phyloP scores from a whole-genome alignment of 2,888 invertebrate genomes.

The Brenthis hecate region DNA sequence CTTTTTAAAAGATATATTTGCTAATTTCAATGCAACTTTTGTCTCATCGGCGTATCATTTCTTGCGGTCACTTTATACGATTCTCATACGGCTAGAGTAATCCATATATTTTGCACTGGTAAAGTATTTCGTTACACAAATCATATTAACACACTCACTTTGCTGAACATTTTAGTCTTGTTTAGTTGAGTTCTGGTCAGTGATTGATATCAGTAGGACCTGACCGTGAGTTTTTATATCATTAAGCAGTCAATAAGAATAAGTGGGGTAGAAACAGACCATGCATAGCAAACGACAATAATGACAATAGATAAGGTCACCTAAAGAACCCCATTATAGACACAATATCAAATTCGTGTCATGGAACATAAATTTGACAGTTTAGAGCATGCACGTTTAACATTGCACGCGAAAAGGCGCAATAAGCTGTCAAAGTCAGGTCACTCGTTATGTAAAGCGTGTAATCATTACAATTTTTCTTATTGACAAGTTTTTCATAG shows the following conservation, averaged over 20 bases:
- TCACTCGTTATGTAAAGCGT: constrained; percentile 25
- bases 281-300: constrained; percentile 61
- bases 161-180: constrained; percentile 69
- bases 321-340: constrained; percentile 58
- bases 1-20: too few species aligned
- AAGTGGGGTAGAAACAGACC: constrained; percentile 64
- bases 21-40: neutral
- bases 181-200: constrained; percentile 53
- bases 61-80: constrained; percentile 31
- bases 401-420: constrained; percentile 17
- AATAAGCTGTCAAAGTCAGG: constrained; percentile 34
- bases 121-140: constrained; percentile 27
- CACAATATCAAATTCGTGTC: constrained; percentile 66
- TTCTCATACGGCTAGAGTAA: constrained; percentile 30
- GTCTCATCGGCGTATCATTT: constrained; percentile 7
- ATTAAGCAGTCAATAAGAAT: constrained; percentile 58
- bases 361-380: constrained; percentile 53
- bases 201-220: constrained; percentile 64
- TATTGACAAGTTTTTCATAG: neutral
- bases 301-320: constrained; percentile 67
- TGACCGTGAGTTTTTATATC: constrained; percentile 70
- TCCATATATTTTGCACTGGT: constrained; percentile 9
- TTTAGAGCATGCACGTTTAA: constrained; percentile 27
- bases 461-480: constrained; percentile 18
- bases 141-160: constrained; percentile 57